These are phyloP conservation scores for Rhodophaea formosa DNA, from an alignment of 2,888 invertebrate genomes.

Conservation along the genomic window DNA sequence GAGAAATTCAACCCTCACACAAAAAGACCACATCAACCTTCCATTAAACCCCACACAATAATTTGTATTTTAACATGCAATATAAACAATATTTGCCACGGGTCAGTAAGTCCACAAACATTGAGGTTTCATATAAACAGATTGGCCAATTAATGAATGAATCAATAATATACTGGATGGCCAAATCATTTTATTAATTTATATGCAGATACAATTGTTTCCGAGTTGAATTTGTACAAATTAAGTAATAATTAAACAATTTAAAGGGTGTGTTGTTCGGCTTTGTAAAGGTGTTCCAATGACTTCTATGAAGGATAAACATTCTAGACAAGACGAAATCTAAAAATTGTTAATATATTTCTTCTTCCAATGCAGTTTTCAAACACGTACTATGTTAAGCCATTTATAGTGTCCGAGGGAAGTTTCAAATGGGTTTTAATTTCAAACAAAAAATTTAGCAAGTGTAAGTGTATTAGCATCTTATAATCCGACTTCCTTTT, in stretches of 20 bases:
- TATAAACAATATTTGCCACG: not conserved
- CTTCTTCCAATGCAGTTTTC: too few species aligned
- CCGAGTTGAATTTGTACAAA: constrained; percentile 12
- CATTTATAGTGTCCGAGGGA: too few species aligned
- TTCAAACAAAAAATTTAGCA: too few species aligned
- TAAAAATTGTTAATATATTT: too few species aligned
- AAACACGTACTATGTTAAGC: too few species aligned
- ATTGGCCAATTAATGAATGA: constrained; percentile 14
- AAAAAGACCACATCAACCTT: too few species aligned
- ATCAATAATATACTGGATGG: not conserved
- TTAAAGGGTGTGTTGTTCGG: constrained; percentile 6
- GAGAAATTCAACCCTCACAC: too few species aligned
- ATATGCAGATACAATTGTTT: constrained; percentile 4
- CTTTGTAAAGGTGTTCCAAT: not conserved
- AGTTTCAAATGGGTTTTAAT: too few species aligned
- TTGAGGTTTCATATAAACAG: constrained; percentile 13
- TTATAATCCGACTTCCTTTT: too few species aligned
- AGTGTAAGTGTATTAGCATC: too few species aligned
- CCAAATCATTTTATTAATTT: constrained; percentile 8
- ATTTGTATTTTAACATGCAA: not conserved
- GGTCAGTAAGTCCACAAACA: constrained; percentile 3
- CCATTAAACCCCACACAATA: too few species aligned
- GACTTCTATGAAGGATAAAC: not conserved
- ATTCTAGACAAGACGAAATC: too few species aligned
- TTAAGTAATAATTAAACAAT: constrained; percentile 13